Percentiles rank a stretch among this genome's conserved stretches.
Evolutionary conservation across 2,888 invertebrate genomes (phyloP).

Genomic region (Lutraria lutraria): DNA sequence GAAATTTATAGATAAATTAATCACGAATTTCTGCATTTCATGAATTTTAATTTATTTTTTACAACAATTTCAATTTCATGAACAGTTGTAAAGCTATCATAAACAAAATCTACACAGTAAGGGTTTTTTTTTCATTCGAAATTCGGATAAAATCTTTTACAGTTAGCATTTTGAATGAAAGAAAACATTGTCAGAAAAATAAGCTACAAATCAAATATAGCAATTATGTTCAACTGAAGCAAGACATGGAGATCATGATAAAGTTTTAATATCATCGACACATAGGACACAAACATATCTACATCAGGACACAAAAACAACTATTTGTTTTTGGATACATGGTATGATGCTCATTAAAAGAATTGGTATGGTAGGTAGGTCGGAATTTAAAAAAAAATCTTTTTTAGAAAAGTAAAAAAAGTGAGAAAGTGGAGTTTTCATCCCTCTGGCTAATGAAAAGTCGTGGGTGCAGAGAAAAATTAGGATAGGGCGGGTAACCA

Average conservation of each 20-base stretch:
- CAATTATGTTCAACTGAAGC: not conserved
- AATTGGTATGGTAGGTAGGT: too few species aligned
- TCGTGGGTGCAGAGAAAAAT: too few species aligned
- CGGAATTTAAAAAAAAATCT: too few species aligned
- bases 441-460: too few species aligned
- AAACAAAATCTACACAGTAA: not conserved
- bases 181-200: not conserved
- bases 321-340: too few species aligned
- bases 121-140: not conserved
- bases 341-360: too few species aligned
- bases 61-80: not conserved
- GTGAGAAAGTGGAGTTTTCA: too few species aligned
- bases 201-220: not conserved
- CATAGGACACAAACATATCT: not conserved
- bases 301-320: too few species aligned
- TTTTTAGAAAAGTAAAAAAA: too few species aligned
- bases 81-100: not conserved
- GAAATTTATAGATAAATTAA: not conserved
- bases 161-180: not conserved
- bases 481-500: too few species aligned
- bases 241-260: not conserved
- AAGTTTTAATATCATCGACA: not conserved
- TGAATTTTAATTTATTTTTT: not conserved
- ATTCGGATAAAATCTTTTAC: not conserved
- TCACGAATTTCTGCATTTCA: conserved; percentile 4